Evolutionary conservation across 1,140 invertebrate genomes (phyloP), one percentile per base, ranked within the genome.

Genomic region (Eufriesea mexicana): DNA sequence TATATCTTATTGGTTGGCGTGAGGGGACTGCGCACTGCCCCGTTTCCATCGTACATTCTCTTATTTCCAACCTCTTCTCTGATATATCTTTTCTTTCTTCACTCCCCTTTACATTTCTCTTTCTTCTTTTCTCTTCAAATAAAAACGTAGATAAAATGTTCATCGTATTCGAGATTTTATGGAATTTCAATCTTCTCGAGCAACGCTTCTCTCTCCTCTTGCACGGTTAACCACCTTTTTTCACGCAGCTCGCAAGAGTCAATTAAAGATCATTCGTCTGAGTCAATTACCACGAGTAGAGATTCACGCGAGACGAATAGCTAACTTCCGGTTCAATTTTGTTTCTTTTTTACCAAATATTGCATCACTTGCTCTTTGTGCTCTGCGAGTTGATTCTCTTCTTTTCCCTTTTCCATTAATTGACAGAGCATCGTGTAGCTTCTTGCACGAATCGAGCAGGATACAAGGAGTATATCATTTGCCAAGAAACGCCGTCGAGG

Each of bases 1-100:
- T 55, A n/a, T 25, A 35, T 35, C 18, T 68, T 61, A 79, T 68
- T 64, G 84, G 59, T 77, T 79, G 80, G 47, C 64, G 47, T 74
- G 75, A 86, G 70, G 49, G 25, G 54, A 75, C 23, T 16, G 28
- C 49, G 28, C 16, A 23, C 51, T 59, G 64, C 42, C n/a, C 59
- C 45, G 79, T 74, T 74, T 75, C 35, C 28, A 49, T 49, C 59
- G 35, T 35, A 8, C 4, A 42, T n/a, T 79, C 70, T 59, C 51
- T 10, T 28, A 12, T 8, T 49, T 35, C 23, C 7, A 12, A 47
- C 42, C 51, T 61, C 9, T 25, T 35, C 7, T 23, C 1, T 7
- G 1, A 2, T 9, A 4, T 10, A 45, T 42, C 20, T 23, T 10
- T 25, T 28, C 20, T 20, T 42, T 25, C 14, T 4, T 7, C 10